phyloP scores from a whole-genome alignment of 2,888 invertebrate species.

The Thera obeliscata region DNA sequence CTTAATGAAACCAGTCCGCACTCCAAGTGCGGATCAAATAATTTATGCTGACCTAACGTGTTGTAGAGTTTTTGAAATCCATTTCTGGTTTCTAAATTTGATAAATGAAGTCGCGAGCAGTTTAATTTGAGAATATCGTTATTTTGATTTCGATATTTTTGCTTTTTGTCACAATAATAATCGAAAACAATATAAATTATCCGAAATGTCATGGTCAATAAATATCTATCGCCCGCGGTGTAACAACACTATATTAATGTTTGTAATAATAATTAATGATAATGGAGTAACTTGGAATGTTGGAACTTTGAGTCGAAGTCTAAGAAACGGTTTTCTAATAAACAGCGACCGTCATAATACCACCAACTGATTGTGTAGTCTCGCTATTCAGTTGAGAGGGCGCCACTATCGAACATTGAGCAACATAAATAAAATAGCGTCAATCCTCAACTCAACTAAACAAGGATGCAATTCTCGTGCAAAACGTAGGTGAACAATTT shows the following conservation, averaged over 20 bases:
- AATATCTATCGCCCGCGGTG: conserved; percentile 42
- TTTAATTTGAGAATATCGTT: too few relatives aligned
- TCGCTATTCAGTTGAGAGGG: too few relatives aligned
- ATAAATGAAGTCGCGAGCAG: neutral
- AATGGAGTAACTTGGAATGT: conserved; percentile 42
- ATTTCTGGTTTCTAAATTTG: too few relatives aligned
- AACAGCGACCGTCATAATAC: neutral
- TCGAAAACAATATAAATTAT: conserved; percentile 23
- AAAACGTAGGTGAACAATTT: too few relatives aligned
- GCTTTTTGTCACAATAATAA: conserved; percentile 12
- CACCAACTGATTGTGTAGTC: too few relatives aligned
- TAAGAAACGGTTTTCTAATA: conserved; percentile 2
- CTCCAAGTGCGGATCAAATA: too few relatives aligned
- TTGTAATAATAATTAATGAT: conserved; percentile 51
- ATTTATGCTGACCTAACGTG: too few relatives aligned
- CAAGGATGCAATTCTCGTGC: too few relatives aligned
- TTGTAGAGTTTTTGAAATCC: too few relatives aligned
- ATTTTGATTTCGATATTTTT: neutral
- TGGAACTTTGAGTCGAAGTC: conserved; percentile 47
- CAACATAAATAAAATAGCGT: too few relatives aligned
- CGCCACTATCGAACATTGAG: neutral
- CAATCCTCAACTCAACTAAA: too few relatives aligned
- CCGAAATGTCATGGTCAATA: conserved; percentile 33
- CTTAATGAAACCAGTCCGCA: too few relatives aligned
- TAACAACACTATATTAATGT: conserved; percentile 43